Evolutionary conservation across 1,140 invertebrate species (phyloP).

Genomic region (Oryzaephilus surinamensis): DNA sequence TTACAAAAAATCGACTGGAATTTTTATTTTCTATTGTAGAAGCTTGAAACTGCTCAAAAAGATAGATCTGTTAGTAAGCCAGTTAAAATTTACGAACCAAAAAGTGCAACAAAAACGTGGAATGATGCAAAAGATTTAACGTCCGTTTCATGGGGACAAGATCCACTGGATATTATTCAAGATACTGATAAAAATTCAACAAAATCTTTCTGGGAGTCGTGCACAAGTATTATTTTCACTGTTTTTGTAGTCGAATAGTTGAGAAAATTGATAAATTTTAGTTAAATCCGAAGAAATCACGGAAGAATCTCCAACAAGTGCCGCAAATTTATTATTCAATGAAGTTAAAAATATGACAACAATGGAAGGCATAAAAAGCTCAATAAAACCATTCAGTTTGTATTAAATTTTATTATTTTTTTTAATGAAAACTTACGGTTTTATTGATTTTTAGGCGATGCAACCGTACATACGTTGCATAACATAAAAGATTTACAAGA

Average conservation of each 20-base stretch:
- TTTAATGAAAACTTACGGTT: neutral
- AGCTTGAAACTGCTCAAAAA: constrained; percentile 4
- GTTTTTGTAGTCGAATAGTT: too few species aligned
- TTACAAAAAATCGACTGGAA: too few species aligned
- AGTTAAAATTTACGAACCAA: constrained; percentile 32
- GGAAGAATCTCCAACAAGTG: constrained; percentile 16
- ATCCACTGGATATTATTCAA: constrained; percentile 22
- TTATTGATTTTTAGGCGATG: constrained; percentile 21
- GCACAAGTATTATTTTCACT: too few species aligned
- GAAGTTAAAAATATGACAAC: constrained; percentile 25
- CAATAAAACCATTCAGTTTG: constrained; percentile 29
- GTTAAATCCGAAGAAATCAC: constrained; percentile 18
- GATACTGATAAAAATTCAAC: constrained; percentile 11
- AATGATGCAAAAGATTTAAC: constrained; percentile 44
- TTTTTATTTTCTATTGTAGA: too few species aligned
- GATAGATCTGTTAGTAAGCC: constrained; percentile 15
- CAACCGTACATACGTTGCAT: constrained; percentile 29
- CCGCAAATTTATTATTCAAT: constrained; percentile 18
- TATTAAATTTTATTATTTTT: constrained; percentile 11
- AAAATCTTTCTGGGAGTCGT: too few species aligned
- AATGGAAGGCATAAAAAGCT: constrained; percentile 25
- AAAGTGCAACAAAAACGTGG: constrained; percentile 43
- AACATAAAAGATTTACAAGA: constrained; percentile 43
- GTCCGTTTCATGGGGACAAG: constrained; percentile 46
- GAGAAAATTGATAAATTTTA: too few species aligned